Evolutionary conservation across 2,113 vertebrate species (phyloP), one percentile per base, ranked within the genome.

Genomic region (Seriola dumerili): DNA sequence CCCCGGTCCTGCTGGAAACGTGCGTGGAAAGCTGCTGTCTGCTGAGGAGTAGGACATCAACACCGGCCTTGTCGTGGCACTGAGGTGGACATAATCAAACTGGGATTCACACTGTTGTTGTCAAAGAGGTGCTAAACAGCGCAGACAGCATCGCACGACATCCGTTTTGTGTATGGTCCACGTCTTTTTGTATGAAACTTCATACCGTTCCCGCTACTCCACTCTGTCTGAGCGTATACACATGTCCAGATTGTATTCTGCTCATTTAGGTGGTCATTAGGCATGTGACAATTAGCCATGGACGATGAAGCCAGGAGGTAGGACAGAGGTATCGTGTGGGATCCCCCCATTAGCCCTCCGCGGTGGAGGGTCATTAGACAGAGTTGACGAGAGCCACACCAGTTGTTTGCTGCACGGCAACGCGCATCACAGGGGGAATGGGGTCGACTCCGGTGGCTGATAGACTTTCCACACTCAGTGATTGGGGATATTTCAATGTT

Each of bases 261-360:
- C 88, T 89, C 80, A 91, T 94, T 94, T 93, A 87, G 68, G 66
- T 73, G 74, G 78, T 90, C 85, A 93, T 95, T 94, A 89, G 76
- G 80, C 76, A 87, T 84, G 84, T 89, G 92, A 89, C 88, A 84
- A 92, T 95, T 94, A 94, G 91, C 82, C 62, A 92, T 85, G 92
- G 93, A 82, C 70, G 77, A 94, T 93, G 83, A 85, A 90, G 91
- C 91, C 80, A n/a, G 61, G 90, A 93, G 91, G 93, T 88, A 93
- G 91, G 78, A 91, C 92, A 91, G 87, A 74, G 88, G 86, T 84
- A 88, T 84, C 48, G 36, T 66, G 85, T 83, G 52, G 85, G 70
- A 88, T 88, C 85, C 90, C 90, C 29, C 93, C 85, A 93, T 94
- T 91, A 92, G 74, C 88, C 87, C 85, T 87, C 93, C 91, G 29